Evolutionary conservation across 2,113 vertebrate species (phyloP), one percentile per base, ranked within the genome.

Genomic region (Morone saxatilis): DNA sequence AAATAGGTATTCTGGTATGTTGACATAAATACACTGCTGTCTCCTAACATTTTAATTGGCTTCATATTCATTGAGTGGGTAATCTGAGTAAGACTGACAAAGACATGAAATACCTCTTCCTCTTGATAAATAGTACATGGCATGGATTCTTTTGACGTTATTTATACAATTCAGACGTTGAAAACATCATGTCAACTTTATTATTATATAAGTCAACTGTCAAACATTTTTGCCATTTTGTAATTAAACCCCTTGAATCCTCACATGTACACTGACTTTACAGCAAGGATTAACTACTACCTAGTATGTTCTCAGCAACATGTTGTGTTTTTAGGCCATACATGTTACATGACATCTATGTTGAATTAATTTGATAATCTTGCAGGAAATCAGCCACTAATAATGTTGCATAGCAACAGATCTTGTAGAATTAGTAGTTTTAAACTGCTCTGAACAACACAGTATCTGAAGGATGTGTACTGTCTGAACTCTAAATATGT

Each of bases 21-120:
- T 61, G 45, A 8, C 63, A 69, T 61, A 22, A 76, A 71, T 41
- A n/a, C 13, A 41, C 41, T n/a, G 51, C 50, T 36, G 31, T 71
- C 36, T 59, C 36, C 56, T 2, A n/a, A 60, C 5, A 72, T 41
- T 83, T 71, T 67, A 66, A 60, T 78, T 67, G 54, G 36, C 69
- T 78, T 36, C 53, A 36, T 50, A 67, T 53, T 36, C 4, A 14
- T 45, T 45, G 75, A 84, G 14, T 66, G 20, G n/a, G 54, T 48
- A 50, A 54, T 68, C 43, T 51, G 70, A 41, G 25, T 2, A 75
- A 22, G 17, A 22, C 47, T 69, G 54, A 50, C 63, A 69, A 43
- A 45, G 54, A 70, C 40, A 59, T 59, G 20, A 70, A 53, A 53
- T 36, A 20, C 13, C 31, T 20, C 36, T 70, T 25, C 4, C 7